A percentile compares a stretch with the other conserved stretches of the same genome.
Evolutionary conservation across 2,888 invertebrate genomes (phyloP).

Genomic region (Physocephala rufipes): DNA sequence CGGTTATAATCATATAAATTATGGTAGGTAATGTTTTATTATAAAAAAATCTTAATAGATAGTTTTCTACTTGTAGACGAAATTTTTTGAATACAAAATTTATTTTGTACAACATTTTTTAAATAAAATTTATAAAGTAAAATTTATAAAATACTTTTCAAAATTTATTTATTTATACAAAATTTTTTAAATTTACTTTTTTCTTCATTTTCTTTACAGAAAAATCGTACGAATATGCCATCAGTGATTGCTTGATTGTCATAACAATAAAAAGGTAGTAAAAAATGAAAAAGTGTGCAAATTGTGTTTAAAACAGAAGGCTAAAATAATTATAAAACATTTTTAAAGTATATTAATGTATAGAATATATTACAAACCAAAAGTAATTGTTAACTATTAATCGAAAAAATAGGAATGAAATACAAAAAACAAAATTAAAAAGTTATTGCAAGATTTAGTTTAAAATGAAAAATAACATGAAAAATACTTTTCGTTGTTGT

Average conservation of each 20-base stretch:
- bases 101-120: too few relatives aligned
- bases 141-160: not conserved
- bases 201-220: constrained; percentile 12
- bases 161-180: not conserved
- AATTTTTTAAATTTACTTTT: not conserved
- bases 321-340: constrained; percentile 22
- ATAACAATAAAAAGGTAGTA: constrained; percentile 15
- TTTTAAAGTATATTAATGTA: too few relatives aligned
- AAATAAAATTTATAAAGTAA: not conserved
- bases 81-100: too few relatives aligned
- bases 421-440: constrained; percentile 12
- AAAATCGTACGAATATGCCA: not conserved
- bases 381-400: constrained; percentile 11
- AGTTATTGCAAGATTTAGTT: constrained; percentile 11
- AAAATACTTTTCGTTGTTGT: constrained; percentile 31
- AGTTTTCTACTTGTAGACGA: too few relatives aligned
- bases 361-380: constrained; percentile 15
- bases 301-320: constrained; percentile 25
- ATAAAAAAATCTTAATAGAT: too few relatives aligned
- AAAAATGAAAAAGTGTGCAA: constrained; percentile 24
- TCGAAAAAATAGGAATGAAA: not conserved
- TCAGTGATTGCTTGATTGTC: too few relatives aligned
- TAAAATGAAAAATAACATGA: constrained; percentile 24
- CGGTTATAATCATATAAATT: too few relatives aligned
- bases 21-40: too few relatives aligned